phyloP scores from a whole-genome alignment of 2,113 vertebrate species.

The Chaetura pelagica region DNA sequence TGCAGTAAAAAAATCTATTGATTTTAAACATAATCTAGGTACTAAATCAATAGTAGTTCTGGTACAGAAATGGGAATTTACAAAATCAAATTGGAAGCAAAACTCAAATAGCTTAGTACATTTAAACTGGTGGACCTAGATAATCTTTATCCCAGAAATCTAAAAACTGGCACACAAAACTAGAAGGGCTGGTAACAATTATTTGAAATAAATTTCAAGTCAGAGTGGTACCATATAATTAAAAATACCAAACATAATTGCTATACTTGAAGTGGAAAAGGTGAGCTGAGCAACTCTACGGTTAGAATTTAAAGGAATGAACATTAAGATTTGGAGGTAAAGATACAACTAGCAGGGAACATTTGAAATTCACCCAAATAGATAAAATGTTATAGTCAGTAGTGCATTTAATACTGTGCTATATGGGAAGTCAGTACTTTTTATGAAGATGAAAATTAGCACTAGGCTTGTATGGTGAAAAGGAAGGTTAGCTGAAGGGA shows the following conservation, averaged over 20 bases:
- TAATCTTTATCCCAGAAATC: background rate
- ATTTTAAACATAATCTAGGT: background rate
- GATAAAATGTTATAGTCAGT: background rate
- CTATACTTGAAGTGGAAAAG: background rate
- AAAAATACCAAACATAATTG: background rate
- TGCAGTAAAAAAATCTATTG: background rate
- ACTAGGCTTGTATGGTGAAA: background rate
- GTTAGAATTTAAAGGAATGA: background rate
- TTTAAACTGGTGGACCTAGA: background rate
- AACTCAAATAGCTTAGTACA: background rate
- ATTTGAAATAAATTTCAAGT: background rate
- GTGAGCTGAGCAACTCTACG: background rate
- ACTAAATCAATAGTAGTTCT: background rate
- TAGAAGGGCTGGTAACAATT: background rate
- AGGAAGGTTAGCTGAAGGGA: background rate
- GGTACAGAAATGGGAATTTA: background rate
- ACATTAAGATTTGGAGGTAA: background rate
- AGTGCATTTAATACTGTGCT: background rate
- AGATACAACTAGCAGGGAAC: background rate
- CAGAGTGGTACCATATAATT: background rate
- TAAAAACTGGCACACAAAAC: background rate
- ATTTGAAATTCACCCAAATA: background rate
- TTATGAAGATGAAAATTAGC: background rate
- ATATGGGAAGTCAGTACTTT: background rate
- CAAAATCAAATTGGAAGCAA: background rate